Percentiles rank a stretch among this genome's conserved stretches.
These are phyloP conservation scores for Sipunculus nudus DNA, from an alignment of 2,888 invertebrate species.

Conservation along the genomic window DNA sequence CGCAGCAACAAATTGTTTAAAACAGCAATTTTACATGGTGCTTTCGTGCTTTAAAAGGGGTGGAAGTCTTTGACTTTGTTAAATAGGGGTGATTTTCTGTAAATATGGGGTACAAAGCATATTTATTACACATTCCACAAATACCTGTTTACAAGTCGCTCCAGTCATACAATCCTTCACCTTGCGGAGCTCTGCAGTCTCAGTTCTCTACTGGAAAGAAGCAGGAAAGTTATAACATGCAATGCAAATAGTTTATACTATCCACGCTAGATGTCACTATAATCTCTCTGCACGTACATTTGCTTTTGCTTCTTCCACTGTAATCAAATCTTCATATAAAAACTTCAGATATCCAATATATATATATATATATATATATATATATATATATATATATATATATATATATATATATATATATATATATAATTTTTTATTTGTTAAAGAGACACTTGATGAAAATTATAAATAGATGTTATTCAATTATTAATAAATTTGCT, in stretches of 20 bases:
- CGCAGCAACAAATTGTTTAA: too few species aligned
- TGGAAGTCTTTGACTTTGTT: too few species aligned
- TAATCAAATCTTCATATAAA: neutral
- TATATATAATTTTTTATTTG: neutral
- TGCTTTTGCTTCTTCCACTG: neutral
- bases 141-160: too few species aligned
- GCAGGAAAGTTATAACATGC: too few species aligned
- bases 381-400: conserved; percentile 19
- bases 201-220: too few species aligned
- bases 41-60: too few species aligned
- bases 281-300: neutral
- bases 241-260: neutral
- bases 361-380: conserved; percentile 11
- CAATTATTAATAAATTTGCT: neutral
- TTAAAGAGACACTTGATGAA: neutral
- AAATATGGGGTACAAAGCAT: too few species aligned
- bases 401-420: conserved; percentile 21
- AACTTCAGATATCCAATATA: conserved; percentile 24
- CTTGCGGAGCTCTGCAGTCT: too few species aligned
- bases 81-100: too few species aligned
- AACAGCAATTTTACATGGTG: too few species aligned
- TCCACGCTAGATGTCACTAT: conserved; percentile 10
- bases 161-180: too few species aligned
- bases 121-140: too few species aligned
- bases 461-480: neutral